Conservation (phyloP, 2,113 vertebrate genomes). For the Channa argus region DNA sequence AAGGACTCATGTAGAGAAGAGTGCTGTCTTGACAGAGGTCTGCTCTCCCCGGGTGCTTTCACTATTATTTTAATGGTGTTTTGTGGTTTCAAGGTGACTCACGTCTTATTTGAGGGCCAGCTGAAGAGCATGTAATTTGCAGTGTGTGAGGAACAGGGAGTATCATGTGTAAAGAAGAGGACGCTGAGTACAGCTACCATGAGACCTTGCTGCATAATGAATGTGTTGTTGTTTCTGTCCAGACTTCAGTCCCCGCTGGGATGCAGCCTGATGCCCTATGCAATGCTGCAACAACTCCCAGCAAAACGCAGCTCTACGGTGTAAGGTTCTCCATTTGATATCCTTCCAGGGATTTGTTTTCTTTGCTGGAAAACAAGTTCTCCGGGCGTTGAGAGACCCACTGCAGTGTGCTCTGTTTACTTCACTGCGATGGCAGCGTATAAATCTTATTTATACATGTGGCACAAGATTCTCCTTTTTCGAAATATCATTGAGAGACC, state of each 20-base stretch:
- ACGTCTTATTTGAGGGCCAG: slow-evolving; percentile 3
- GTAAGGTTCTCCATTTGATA: slow-evolving; percentile 49
- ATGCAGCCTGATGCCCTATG: slow-evolving; percentile 24
- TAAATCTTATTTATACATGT: slow-evolving; percentile 30
- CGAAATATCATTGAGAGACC: slow-evolving; percentile 9
- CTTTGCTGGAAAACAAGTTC: slow-evolving; percentile 44
- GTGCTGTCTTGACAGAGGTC: too few relatives aligned
- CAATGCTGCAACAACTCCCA: slow-evolving; percentile 44
- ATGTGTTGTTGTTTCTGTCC: slow-evolving; percentile 48
- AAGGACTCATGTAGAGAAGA: too few relatives aligned
- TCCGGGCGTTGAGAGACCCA: slow-evolving; percentile 17
- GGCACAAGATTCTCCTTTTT: neutral
- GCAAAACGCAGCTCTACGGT: slow-evolving; percentile 31
- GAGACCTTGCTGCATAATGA: slow-evolving; percentile 39
- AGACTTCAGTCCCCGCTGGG: slow-evolving; percentile 49
- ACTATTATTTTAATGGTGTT: neutral
- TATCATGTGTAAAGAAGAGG: slow-evolving; percentile 20
- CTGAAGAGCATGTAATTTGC: slow-evolving; percentile 4
- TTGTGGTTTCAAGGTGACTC: neutral
- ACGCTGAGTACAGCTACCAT: slow-evolving; percentile 16
- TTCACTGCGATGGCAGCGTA: slow-evolving; percentile 3
- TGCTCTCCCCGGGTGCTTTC: neutral
- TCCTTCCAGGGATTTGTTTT: slow-evolving; percentile 56
- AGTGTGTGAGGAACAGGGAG: slow-evolving; percentile 10
- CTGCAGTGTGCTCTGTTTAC: slow-evolving; percentile 41